A percentile compares a stretch with the other conserved stretches of the same genome.
Evolutionary conservation across 2,888 invertebrate species (phyloP).

Genomic region (Synanthedon formicaeformis): DNA sequence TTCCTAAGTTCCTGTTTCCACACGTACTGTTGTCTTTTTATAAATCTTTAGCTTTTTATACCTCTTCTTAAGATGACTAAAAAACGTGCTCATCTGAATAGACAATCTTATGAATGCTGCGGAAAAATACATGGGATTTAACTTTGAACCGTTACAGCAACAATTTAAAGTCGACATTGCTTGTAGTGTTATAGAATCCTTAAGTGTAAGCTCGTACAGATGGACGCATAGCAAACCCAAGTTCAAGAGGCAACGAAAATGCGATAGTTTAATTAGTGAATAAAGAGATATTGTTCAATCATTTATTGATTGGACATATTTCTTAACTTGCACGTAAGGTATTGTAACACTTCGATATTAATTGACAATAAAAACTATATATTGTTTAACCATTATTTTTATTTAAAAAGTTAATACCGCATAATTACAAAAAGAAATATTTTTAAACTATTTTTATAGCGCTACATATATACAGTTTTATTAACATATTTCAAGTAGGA

Average conservation of each 20-base stretch:
- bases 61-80: conserved; percentile 46
- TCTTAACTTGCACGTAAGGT: neutral
- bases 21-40: conserved; percentile 38
- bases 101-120: conserved; percentile 19
- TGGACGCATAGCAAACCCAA: conserved; percentile 30
- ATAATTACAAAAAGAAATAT: too few species aligned
- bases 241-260: conserved; percentile 29
- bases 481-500: too few species aligned
- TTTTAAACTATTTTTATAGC: too few species aligned
- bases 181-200: neutral
- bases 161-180: neutral
- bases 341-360: too few species aligned
- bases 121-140: neutral
- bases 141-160: conserved; percentile 6
- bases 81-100: conserved; percentile 44
- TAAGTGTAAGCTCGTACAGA: neutral
- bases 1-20: conserved; percentile 30
- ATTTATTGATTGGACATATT: neutral
- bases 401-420: too few species aligned
- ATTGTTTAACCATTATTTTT: too few species aligned
- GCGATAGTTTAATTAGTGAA: conserved; percentile 24
- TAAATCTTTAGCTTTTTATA: conserved; percentile 53
- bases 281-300: neutral
- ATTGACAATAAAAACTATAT: too few species aligned
- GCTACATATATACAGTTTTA: too few species aligned